Conservation (phyloP, 2,113 vertebrate species). For the Erinaceus europaeus region DNA sequence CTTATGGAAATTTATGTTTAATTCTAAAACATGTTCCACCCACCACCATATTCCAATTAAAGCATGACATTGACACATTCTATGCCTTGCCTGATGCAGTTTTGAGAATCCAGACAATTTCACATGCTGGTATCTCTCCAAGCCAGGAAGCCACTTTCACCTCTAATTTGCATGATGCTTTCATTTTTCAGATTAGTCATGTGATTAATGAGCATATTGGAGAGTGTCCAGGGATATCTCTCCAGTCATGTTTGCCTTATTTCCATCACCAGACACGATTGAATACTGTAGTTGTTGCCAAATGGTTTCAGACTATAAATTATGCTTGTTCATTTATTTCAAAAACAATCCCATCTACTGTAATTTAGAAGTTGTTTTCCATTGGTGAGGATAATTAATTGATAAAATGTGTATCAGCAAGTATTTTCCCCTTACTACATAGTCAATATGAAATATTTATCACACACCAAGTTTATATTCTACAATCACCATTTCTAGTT, state of each 20-base stretch:
- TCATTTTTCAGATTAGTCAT: constrained; percentile 81
- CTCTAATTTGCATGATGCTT: constrained; percentile 78
- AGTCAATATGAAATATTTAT: constrained; percentile 15
- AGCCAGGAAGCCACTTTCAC: constrained; percentile 76
- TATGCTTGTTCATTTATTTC: constrained; percentile 73
- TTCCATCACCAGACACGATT: constrained; percentile 62
- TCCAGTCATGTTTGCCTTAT: constrained; percentile 61
- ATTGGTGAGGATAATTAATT: constrained; percentile 70
- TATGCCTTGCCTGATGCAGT: constrained; percentile 42
- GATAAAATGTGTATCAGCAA: constrained; percentile 67
- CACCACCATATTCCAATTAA: constrained; percentile 79
- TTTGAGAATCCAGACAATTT: constrained; percentile 72
- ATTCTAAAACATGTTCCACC: constrained; percentile 74
- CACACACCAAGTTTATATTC: constrained; percentile 8
- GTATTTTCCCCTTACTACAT: constrained; percentile 62
- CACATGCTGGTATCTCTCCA: constrained; percentile 76
- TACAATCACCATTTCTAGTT: neutral
- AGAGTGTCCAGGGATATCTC: constrained; percentile 73
- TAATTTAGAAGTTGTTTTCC: constrained; percentile 70
- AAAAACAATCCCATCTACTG: constrained; percentile 71
- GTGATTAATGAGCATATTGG: constrained; percentile 77
- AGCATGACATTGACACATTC: constrained; percentile 75
- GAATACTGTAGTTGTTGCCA: constrained; percentile 71
- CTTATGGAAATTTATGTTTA: constrained; percentile 82
- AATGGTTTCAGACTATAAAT: constrained; percentile 64